phyloP scores from a whole-genome alignment of 2,888 invertebrate genomes.

The Patella depressa region DNA sequence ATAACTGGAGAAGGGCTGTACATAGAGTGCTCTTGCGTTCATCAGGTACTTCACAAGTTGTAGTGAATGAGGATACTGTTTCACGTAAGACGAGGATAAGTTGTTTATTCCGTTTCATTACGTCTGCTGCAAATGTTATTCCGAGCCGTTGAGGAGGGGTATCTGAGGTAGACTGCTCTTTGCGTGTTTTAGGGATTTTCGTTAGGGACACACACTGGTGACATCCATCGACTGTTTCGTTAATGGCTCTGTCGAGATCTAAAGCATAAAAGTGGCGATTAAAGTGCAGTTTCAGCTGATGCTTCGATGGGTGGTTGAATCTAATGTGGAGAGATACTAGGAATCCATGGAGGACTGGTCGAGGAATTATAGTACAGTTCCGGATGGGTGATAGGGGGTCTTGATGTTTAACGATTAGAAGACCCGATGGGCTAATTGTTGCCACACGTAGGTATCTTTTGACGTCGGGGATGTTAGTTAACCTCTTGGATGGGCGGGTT shows the following conservation, averaged over 20 bases:
- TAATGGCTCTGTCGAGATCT: slow-evolving; percentile 19
- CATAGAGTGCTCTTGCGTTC: slow-evolving; percentile 32
- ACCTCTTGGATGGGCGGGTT: slow-evolving; percentile 29
- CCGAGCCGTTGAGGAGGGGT: neutral
- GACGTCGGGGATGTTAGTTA: slow-evolving; percentile 30
- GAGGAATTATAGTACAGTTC: slow-evolving; percentile 29
- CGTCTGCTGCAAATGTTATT: slow-evolving; percentile 32
- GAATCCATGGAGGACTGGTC: slow-evolving; percentile 25
- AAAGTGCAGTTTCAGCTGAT: slow-evolving; percentile 25
- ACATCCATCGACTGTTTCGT: slow-evolving; percentile 9
- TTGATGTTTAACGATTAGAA: slow-evolving; percentile 22
- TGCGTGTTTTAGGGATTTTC: neutral
- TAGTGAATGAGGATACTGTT: slow-evolving; percentile 37
- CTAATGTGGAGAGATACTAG: slow-evolving; percentile 30
- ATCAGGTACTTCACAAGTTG: slow-evolving; percentile 26
- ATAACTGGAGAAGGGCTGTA: slow-evolving; percentile 27
- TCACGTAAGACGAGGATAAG: slow-evolving; percentile 36
- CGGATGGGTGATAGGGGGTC: slow-evolving; percentile 15
- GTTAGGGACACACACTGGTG: slow-evolving; percentile 22
- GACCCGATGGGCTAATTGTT: slow-evolving; percentile 28
- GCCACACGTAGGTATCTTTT: slow-evolving; percentile 30
- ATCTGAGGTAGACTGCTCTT: slow-evolving; percentile 14
- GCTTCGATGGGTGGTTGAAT: slow-evolving; percentile 28
- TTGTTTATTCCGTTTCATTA: slow-evolving; percentile 36
- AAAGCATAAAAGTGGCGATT: slow-evolving; percentile 29